Base-by-base conservation (phyloP, 2,888 invertebrate genomes). In the Hanleya hanleyi region DNA sequence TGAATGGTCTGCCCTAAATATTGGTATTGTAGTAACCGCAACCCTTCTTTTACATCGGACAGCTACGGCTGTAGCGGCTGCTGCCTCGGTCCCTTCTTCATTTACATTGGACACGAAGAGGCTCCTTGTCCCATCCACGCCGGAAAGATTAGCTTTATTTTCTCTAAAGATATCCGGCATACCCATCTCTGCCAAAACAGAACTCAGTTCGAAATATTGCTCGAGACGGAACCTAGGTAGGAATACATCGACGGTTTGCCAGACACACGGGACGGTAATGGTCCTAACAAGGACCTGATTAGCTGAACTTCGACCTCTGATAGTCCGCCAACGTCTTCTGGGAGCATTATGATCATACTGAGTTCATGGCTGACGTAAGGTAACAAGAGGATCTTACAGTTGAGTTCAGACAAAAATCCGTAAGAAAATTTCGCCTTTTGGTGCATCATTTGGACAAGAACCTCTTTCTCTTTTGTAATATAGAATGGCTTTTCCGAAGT, bases 361-460 rank as follows among this genome's bases (percentile, higher is more conserved):
- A 86, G 69, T 15, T 84, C 81, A 26, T 57, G 22, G 51, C 81
- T 79, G 1, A 73, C 90, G 85, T 96, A 97, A 5, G 94, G 93
- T 87, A 97, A 83, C 88, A 94, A 94, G 66, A 97, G 87, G 5
- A 95, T 92, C 88, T 96, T 95, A 70, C 96, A 93, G 87, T 94
- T 93, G 77, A 97, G 92, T 2, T 94, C 91, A 69, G 93, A 92
- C 61, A 74, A 76, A 0, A 70, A 50, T 6, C 75, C 81, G 61
- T 73, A 91, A 77, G 92, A 94, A 81, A 93, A 94, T 86, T 95
- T 95, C 75, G 92, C 92, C 38, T 93, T 92, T 1, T 92, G 93
- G 18, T 93, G 91, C 82, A 93, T 93, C 96, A 97, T 97, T 83
- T 93, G 94, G 0, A 92, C 92, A 0, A 68, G n/a, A 0, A 76